Evolutionary conservation across 2,888 invertebrate genomes (phyloP), one percentile per base, ranked within the genome.

Genomic region (Deilephila porcellus): DNA sequence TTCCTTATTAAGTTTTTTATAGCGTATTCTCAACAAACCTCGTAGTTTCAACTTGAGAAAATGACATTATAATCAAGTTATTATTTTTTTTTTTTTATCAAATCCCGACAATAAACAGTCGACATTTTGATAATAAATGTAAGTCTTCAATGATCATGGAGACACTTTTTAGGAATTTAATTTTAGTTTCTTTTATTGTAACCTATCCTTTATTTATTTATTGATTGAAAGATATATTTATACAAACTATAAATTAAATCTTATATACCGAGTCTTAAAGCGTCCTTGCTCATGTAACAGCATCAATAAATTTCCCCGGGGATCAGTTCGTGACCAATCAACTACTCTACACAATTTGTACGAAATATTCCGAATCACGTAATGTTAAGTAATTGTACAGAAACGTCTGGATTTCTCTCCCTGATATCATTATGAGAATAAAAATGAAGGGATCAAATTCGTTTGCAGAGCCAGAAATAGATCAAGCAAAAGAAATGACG

Each of bases 251-350:
- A 45, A 67, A 45, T 45, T 67, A 29, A 67, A 25, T 45, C 52
- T 29, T 25, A 45, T 67, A 17, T 67, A 52, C 25, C 29, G 52
- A 67, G 67, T 67, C 67, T 67, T 17, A 25, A 25, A 25, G 25
- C 45, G 25, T 67, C 52, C 67, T 67, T 67, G 67, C 45, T 14
- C 45, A 67, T 25, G 14, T 67, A 67, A 67, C 45, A 67, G 45
- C 67, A 67, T 67, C 67, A 52, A 67, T 52, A 52, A 67, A 52
- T 67, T 67, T 67, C 52, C 67, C 67, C 45, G 11, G 67, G 52
- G 67, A 45, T 67, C 67, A 25, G 52, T 45, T 45, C 45, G 45
- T 20, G 64, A 45, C 45, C 45, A 67, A 52, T 67, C 67, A 67
- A 52, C 45, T 25, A 25, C 25, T 25, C 67, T 17, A 67, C 67